A percentile compares a stretch with the other conserved stretches of the same genome.
Evolutionary conservation across 2,113 vertebrate species (phyloP).

Genomic region (Heloderma charlesbogerti): DNA sequence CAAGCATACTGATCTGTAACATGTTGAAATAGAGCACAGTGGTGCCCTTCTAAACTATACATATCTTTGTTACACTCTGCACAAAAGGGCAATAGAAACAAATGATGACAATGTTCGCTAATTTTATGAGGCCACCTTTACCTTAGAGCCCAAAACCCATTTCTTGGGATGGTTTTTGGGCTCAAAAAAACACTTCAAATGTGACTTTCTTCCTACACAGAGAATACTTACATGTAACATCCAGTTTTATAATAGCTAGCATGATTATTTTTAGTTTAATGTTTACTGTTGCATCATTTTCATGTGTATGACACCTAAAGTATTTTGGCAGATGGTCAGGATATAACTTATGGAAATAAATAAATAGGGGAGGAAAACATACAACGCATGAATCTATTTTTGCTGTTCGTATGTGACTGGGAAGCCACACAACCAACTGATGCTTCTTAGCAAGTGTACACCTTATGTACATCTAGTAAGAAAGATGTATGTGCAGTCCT

Average conservation of each 20-base stretch:
- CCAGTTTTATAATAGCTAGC: background rate
- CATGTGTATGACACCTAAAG: background rate
- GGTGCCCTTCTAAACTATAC: background rate
- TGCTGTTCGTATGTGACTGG: background rate
- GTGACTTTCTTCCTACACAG: background rate
- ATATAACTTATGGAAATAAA: slow-evolving; percentile 1
- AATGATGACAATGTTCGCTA: background rate
- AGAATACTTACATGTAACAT: background rate
- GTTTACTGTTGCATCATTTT: background rate
- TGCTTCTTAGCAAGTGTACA: background rate
- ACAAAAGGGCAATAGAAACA: background rate
- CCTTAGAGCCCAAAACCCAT: fast-evolving
- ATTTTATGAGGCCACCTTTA: background rate
- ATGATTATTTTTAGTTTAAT: background rate
- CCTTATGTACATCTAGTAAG: background rate
- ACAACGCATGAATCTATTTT: background rate
- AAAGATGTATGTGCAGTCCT: background rate
- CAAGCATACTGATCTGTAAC: background rate
- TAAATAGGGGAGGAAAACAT: background rate
- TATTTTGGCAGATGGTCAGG: slow-evolving; percentile 1
- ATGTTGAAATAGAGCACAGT: background rate
- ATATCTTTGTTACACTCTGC: fast-evolving
- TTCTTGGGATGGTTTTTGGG: background rate
- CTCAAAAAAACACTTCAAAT: background rate
- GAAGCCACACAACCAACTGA: background rate